phyloP scores from a whole-genome alignment of 2,888 invertebrate genomes.

The Sclerodermus sp. region DNA sequence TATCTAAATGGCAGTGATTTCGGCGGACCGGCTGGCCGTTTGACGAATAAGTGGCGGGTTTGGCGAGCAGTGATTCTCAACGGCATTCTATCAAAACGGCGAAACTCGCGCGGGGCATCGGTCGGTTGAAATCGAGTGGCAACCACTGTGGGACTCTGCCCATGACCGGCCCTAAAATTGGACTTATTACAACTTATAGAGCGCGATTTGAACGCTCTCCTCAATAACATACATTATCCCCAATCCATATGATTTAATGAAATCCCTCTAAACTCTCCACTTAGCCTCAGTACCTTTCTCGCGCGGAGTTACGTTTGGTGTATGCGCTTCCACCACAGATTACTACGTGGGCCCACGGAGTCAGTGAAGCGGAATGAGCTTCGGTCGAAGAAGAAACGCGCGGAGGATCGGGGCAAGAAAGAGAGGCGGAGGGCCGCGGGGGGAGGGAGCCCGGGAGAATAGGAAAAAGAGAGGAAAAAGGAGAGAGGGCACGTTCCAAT shows the following conservation, averaged over 20 bases:
- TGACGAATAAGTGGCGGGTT: constrained; percentile 58
- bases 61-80: constrained; percentile 46
- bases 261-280: constrained; percentile 59
- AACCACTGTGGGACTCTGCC: constrained; percentile 51
- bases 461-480: too few species aligned
- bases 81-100: background rate
- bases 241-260: constrained; percentile 59
- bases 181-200: constrained; percentile 59
- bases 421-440: too few species aligned
- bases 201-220: constrained; percentile 57
- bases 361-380: too few species aligned
- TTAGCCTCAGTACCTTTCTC: constrained; percentile 52
- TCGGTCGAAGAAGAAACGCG: too few species aligned
- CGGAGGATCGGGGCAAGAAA: too few species aligned
- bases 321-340: too few species aligned
- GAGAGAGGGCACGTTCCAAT: too few species aligned
- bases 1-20: constrained; percentile 65
- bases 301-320: constrained; percentile 14
- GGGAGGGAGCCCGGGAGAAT: too few species aligned
- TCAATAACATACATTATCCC: constrained; percentile 58
- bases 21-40: constrained; percentile 55
- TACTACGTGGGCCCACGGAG: too few species aligned
- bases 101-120: background rate
- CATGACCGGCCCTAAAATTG: constrained; percentile 57
- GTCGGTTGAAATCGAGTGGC: constrained; percentile 24